Conservation (phyloP, 2,113 vertebrate genomes). For the Enhydra lutris region DNA sequence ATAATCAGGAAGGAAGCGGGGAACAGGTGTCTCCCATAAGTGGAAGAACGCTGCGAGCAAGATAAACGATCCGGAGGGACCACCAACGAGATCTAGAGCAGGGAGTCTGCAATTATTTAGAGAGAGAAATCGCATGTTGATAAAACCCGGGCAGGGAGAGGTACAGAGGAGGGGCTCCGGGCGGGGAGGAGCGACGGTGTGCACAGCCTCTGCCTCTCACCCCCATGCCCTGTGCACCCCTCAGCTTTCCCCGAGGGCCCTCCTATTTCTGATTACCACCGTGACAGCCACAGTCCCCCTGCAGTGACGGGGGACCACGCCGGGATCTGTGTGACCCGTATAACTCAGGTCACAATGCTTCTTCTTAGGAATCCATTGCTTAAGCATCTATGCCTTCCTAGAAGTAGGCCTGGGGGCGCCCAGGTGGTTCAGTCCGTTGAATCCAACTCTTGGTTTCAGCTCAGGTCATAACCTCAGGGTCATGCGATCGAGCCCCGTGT, state of each 20-base stretch:
- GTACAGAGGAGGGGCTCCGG: background rate
- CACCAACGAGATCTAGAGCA: background rate
- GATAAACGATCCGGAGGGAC: background rate
- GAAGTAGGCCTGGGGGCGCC: background rate
- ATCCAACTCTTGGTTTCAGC: background rate
- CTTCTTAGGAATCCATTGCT: background rate
- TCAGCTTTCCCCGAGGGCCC: background rate
- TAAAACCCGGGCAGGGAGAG: background rate
- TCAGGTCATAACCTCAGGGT: background rate
- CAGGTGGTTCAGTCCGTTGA: background rate
- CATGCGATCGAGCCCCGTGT: background rate
- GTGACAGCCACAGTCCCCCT: background rate
- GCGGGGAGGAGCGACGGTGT: background rate
- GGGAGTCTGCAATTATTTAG: background rate
- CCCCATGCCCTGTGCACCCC: no score
- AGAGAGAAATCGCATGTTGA: slow-evolving; percentile 21
- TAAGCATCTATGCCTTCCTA: background rate
- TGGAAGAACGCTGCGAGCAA: background rate
- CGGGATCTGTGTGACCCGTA: accelerated
- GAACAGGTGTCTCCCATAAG: background rate
- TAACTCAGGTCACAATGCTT: background rate
- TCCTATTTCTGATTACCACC: background rate
- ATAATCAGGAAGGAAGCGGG: background rate
- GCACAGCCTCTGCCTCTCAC: accelerated
- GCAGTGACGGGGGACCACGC: background rate